These are phyloP conservation scores for Parazoanthus darwini DNA, from an alignment of 92 coral and sea anemone species.

Conservation along the genomic window DNA sequence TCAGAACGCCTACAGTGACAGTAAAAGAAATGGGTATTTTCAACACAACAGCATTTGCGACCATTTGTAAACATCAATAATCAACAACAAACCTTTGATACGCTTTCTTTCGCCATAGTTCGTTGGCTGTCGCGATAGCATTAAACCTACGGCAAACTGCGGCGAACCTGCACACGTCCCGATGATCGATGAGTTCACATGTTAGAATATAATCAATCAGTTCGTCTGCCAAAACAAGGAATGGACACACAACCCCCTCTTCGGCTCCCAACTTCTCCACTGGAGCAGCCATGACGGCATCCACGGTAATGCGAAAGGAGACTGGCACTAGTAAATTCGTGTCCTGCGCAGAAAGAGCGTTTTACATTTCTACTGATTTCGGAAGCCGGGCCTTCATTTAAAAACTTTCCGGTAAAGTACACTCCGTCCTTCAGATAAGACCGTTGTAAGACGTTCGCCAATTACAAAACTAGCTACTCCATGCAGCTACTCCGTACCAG, in stretches of 20 bases:
- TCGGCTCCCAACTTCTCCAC: constrained; percentile 32
- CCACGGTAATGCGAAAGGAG: not conserved
- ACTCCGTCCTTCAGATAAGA: too few relatives aligned
- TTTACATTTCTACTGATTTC: too few relatives aligned
- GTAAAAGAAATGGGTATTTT: too few relatives aligned
- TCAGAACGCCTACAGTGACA: too few relatives aligned
- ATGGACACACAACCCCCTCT: constrained; percentile 7
- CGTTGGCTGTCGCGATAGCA: constrained; percentile 62
- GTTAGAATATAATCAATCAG: constrained; percentile 77
- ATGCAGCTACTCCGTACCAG: too few relatives aligned
- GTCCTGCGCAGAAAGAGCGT: too few relatives aligned
- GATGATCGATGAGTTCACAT: constrained; percentile 58
- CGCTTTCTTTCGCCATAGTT: constrained; percentile 77
- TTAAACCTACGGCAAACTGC: constrained; percentile 74
- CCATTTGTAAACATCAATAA: not conserved
- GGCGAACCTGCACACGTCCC: constrained; percentile 72
- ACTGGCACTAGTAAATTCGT: not conserved
- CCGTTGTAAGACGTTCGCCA: too few relatives aligned
- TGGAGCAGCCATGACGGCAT: not conserved
- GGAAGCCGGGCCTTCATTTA: too few relatives aligned
- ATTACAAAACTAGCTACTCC: too few relatives aligned
- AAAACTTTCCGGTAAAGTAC: too few relatives aligned
- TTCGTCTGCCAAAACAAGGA: constrained; percentile 78
- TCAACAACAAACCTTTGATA: constrained; percentile 52
- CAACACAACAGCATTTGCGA: too few relatives aligned